Conservation (phyloP, 2,797 vertebrate genomes). For the Babyrousa celebensis region DNA sequence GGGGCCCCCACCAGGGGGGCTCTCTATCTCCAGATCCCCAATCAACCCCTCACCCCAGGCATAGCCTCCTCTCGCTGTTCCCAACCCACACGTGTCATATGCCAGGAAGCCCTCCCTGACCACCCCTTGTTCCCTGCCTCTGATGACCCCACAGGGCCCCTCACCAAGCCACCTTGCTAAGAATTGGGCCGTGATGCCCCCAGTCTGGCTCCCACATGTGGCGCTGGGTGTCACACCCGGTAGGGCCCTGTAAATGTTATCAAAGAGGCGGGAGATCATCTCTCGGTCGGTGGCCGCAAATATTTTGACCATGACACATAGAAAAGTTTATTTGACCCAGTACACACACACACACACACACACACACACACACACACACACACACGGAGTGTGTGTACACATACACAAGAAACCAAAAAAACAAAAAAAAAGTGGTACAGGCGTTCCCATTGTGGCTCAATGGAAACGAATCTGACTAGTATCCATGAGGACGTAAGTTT, state of each 20-base stretch:
- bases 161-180: not conserved
- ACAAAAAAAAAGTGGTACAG: too few relatives aligned
- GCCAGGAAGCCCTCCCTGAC: not conserved
- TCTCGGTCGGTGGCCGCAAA: not conserved
- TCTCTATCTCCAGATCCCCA: not conserved
- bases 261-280: not conserved
- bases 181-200: not conserved
- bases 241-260: not conserved
- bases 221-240: not conserved
- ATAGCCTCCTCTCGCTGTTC: not conserved
- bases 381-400: fast-evolving
- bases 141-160: not conserved
- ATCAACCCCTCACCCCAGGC: not conserved
- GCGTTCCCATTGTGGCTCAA: too few relatives aligned
- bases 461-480: too few relatives aligned
- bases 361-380: not conserved
- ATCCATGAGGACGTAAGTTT: too few relatives aligned
- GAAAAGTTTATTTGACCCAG: constrained; percentile 60
- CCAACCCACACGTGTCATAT: not conserved
- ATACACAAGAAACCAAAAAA: not conserved
- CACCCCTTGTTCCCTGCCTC: not conserved
- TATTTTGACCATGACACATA: constrained; percentile 14
- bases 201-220: not conserved
- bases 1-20: not conserved
- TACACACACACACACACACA: not conserved